Evolutionary conservation across 2,113 vertebrate genomes (phyloP).

Genomic region (Ailuropoda melanoleuca): DNA sequence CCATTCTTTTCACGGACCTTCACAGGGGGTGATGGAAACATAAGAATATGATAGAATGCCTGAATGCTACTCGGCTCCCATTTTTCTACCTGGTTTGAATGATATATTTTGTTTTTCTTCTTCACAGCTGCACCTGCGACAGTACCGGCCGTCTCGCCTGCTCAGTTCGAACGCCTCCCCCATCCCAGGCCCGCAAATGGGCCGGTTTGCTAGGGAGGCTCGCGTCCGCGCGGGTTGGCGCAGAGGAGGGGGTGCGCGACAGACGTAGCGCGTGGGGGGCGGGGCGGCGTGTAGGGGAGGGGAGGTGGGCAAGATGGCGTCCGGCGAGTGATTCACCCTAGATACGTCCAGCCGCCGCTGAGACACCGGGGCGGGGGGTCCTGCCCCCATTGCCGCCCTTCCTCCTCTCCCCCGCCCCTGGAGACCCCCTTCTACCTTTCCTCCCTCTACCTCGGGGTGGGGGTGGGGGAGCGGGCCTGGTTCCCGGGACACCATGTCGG

Average conservation of each 20-base stretch:
- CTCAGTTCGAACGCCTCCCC: rapidly evolving
- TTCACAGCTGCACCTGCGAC: rapidly evolving
- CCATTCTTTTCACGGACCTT: not conserved
- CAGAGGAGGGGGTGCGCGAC: not conserved
- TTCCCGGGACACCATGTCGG: conserved; percentile 89
- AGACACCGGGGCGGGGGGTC: not conserved
- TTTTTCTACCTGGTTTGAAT: rapidly evolving
- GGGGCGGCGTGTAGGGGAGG: rapidly evolving
- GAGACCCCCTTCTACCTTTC: not conserved
- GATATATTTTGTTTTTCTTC: rapidly evolving
- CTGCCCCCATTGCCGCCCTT: not conserved
- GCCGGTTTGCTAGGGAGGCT: not conserved
- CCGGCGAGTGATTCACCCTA: not conserved
- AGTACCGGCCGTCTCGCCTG: rapidly evolving
- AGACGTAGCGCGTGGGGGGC: not conserved
- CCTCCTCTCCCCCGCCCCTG: not conserved
- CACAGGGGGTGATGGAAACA: no score
- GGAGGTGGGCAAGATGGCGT: conserved; percentile 63
- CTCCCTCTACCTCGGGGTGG: not conserved
- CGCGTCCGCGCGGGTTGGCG: not conserved
- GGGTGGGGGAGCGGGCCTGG: not conserved
- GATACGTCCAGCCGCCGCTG: not conserved
- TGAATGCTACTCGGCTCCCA: rapidly evolving
- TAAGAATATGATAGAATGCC: rapidly evolving
- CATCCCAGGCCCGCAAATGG: not conserved